phyloP scores from a whole-genome alignment of 2,113 vertebrate species.

The Haemorhous mexicanus region DNA sequence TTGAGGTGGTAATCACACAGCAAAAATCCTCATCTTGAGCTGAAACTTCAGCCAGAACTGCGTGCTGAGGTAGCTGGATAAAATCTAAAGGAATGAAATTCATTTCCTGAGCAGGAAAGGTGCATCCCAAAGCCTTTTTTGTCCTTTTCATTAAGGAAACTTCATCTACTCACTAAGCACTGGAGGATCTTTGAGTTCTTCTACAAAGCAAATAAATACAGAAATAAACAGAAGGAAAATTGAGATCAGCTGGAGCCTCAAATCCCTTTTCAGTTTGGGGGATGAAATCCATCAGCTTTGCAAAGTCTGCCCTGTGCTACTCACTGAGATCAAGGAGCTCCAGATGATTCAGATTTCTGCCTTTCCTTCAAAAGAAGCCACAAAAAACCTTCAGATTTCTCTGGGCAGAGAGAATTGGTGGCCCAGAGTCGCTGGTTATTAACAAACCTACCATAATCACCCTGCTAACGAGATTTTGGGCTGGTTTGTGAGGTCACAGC shows the following conservation, averaged over 20 bases:
- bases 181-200: background rate
- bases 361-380: background rate
- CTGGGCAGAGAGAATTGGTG: background rate
- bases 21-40: background rate
- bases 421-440: background rate
- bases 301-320: background rate
- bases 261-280: background rate
- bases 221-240: background rate
- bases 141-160: background rate
- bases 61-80: background rate
- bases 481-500: background rate
- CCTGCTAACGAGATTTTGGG: background rate
- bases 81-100: background rate
- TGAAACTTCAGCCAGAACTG: background rate
- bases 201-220: background rate
- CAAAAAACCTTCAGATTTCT: background rate
- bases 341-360: constrained; percentile 8
- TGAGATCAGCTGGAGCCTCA: background rate
- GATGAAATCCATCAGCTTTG: background rate
- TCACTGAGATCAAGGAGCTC: constrained; percentile 25
- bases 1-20: background rate
- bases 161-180: background rate
- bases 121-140: background rate
- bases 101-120: background rate
- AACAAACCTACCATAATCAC: background rate